Evolutionary conservation across 2,888 invertebrate species (phyloP).

Genomic region (Rhagium mordax): DNA sequence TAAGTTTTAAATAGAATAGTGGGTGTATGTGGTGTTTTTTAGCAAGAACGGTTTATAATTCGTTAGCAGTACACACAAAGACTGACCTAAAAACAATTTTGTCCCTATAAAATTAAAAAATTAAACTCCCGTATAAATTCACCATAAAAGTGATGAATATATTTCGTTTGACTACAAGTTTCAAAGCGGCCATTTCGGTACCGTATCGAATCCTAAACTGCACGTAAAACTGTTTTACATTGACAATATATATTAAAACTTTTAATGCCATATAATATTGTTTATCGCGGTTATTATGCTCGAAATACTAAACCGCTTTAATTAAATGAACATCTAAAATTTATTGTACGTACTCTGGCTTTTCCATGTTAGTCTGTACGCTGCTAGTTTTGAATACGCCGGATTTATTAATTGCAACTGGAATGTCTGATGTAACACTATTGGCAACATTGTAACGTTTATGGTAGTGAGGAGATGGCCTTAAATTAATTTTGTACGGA

Average conservation of each 20-base stretch:
- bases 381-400: too few relatives aligned
- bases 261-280: not conserved
- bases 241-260: not conserved
- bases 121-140: not conserved
- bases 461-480: too few relatives aligned
- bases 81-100: too few relatives aligned
- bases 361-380: too few relatives aligned
- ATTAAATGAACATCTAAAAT: not conserved
- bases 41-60: too few relatives aligned
- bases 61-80: too few relatives aligned
- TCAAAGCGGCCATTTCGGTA: not conserved
- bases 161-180: not conserved
- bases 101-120: not conserved
- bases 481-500: too few relatives aligned
- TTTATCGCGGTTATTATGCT: not conserved
- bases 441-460: too few relatives aligned
- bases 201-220: not conserved
- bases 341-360: not conserved
- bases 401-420: too few relatives aligned
- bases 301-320: not conserved
- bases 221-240: not conserved
- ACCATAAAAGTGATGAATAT: not conserved
- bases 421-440: too few relatives aligned
- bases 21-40: not conserved
- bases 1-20: not conserved